These are phyloP conservation scores for Xiphias gladius DNA, from an alignment of 2,113 vertebrate genomes.

Conservation along the genomic window DNA sequence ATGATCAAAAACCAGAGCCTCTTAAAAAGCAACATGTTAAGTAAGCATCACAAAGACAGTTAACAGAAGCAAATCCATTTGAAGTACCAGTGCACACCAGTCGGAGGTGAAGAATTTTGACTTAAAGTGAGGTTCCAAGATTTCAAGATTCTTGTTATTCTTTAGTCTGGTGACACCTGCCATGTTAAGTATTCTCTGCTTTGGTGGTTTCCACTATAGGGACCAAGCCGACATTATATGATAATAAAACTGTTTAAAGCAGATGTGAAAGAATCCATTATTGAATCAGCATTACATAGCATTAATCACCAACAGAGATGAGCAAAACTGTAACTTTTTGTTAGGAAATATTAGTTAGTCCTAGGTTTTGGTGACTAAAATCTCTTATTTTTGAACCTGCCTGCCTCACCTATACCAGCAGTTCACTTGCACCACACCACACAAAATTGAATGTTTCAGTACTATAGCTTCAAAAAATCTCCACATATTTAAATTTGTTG, in stretches of 20 bases:
- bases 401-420: not conserved
- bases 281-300: not conserved
- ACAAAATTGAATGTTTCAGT: not conserved
- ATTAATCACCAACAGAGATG: not conserved
- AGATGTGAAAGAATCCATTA: not conserved
- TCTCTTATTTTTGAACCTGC: not conserved
- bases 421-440: not conserved
- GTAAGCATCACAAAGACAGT: not conserved
- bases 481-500: not conserved
- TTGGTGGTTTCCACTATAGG: not conserved
- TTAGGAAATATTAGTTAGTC: not conserved
- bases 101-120: not conserved
- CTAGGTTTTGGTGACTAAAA: not conserved
- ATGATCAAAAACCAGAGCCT: not conserved
- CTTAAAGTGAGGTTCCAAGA: not conserved
- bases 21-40: not conserved
- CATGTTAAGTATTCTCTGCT: not conserved
- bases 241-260: not conserved
- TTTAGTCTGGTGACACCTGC: conserved; percentile 2
- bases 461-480: not conserved
- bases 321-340: not conserved
- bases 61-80: not conserved
- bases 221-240: not conserved
- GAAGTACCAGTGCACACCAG: conserved; percentile 9
- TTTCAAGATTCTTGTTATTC: not conserved